These are phyloP conservation scores for Prosopocoilus inquinatus DNA, from an alignment of 2,888 invertebrate species.

Conservation along the genomic window DNA sequence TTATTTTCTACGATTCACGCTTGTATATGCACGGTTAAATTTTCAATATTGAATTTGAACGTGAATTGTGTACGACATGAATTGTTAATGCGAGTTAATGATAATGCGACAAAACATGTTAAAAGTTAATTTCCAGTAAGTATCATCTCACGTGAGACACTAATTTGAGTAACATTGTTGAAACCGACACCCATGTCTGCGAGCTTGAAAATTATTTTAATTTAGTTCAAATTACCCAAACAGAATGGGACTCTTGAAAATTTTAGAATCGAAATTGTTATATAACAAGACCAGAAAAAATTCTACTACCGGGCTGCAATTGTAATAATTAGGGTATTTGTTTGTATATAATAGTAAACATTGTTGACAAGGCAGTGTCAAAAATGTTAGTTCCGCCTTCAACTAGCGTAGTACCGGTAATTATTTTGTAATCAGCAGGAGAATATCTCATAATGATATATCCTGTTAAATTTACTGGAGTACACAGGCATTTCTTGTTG, in stretches of 20 bases:
- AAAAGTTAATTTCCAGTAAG: too few species aligned
- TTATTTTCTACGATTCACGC: constrained; percentile 41
- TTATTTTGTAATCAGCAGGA: constrained; percentile 20
- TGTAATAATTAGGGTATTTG: neutral
- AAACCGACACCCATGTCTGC: too few species aligned
- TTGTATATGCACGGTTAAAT: constrained; percentile 38
- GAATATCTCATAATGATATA: neutral
- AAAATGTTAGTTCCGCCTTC: constrained; percentile 27
- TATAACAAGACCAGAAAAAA: too few species aligned
- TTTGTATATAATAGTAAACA: constrained; percentile 4
- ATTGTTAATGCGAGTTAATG: too few species aligned
- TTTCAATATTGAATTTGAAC: constrained; percentile 28
- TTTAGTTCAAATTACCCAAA: too few species aligned
- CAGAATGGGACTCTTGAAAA: too few species aligned
- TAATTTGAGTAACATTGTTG: too few species aligned
- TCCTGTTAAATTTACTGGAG: neutral
- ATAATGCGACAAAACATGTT: too few species aligned
- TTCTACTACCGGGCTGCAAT: neutral
- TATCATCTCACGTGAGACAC: too few species aligned
- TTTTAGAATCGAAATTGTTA: too few species aligned
- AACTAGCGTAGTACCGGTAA: constrained; percentile 29
- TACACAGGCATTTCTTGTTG: neutral
- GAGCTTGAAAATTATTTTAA: too few species aligned
- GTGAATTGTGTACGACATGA: too few species aligned
- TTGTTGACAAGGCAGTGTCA: constrained; percentile 21